Evolutionary conservation across 2,797 vertebrate genomes (phyloP).

Genomic region (Danio tinwini): DNA sequence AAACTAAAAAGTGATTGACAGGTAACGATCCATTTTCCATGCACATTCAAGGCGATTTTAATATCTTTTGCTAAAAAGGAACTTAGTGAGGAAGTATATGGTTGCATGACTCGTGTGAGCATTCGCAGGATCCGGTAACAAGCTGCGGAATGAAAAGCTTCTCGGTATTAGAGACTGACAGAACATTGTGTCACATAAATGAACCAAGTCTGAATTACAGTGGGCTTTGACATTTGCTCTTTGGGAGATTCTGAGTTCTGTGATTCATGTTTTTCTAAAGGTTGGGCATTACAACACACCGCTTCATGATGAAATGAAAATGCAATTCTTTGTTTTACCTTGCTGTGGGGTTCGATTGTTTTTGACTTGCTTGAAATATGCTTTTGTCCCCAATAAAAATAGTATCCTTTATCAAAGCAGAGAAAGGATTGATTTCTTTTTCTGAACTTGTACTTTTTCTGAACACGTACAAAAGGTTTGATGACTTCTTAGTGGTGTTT

Average conservation of each 20-base stretch:
- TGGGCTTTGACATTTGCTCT: conserved; percentile 51
- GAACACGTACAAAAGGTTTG: background rate
- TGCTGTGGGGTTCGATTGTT: background rate
- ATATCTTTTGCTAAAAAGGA: background rate
- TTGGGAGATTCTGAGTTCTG: conserved; percentile 40
- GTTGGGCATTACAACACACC: conserved; percentile 30
- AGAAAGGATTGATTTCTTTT: background rate
- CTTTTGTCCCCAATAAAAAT: too few relatives aligned
- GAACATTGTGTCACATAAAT: conserved; percentile 32
- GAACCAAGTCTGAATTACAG: conserved; percentile 40
- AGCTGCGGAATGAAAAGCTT: conserved; percentile 11
- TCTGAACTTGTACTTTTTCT: background rate
- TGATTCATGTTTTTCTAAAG: conserved; percentile 48
- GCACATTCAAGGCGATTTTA: background rate
- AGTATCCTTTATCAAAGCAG: background rate
- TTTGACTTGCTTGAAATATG: background rate
- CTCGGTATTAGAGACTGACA: conserved; percentile 7
- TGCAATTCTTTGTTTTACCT: conserved; percentile 30
- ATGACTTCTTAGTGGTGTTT: background rate
- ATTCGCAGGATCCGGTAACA: conserved; percentile 24
- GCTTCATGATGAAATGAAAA: conserved; percentile 33
- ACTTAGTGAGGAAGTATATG: conserved; percentile 13
- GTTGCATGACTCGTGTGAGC: background rate
- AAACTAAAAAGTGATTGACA: background rate
- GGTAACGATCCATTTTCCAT: background rate